Evolutionary conservation across 2,113 vertebrate species (phyloP).

Genomic region (Picathartes gymnocephalus): DNA sequence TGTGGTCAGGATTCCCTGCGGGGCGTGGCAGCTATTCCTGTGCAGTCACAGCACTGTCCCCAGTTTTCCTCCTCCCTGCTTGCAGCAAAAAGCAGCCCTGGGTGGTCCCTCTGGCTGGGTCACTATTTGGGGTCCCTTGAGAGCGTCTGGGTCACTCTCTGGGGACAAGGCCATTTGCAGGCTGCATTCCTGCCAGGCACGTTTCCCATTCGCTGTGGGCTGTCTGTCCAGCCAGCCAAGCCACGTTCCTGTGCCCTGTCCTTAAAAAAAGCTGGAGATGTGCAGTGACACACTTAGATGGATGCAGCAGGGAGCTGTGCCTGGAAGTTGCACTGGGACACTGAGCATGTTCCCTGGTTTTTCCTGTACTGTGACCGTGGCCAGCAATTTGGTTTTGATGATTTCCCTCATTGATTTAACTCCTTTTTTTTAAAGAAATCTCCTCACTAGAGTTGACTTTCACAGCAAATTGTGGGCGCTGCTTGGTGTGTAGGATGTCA

Average conservation of each 20-base stretch:
- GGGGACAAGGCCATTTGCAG: not conserved
- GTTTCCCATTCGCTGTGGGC: not conserved
- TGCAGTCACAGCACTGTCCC: not conserved
- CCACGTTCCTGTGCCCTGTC: not conserved
- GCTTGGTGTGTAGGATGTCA: not conserved
- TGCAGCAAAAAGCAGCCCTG: not conserved
- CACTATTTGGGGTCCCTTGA: not conserved
- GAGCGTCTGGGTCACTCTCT: not conserved
- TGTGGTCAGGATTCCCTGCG: accelerated
- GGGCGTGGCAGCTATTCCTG: not conserved
- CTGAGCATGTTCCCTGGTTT: not conserved
- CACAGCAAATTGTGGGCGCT: not conserved
- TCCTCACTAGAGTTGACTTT: not conserved
- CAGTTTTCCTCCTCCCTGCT: not conserved
- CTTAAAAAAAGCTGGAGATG: not conserved
- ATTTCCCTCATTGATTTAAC: not conserved
- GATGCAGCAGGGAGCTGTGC: not conserved
- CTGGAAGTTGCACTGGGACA: not conserved
- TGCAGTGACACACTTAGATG: not conserved
- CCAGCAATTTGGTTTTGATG: not conserved
- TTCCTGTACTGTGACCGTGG: not conserved
- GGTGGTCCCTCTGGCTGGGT: not conserved
- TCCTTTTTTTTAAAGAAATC: not conserved
- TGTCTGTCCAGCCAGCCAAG: not conserved
- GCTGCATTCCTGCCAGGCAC: not conserved